Percentiles rank a stretch among this genome's conserved stretches.
These are phyloP conservation scores for Physocephala rufipes DNA, from an alignment of 2,888 invertebrate genomes.

Conservation along the genomic window DNA sequence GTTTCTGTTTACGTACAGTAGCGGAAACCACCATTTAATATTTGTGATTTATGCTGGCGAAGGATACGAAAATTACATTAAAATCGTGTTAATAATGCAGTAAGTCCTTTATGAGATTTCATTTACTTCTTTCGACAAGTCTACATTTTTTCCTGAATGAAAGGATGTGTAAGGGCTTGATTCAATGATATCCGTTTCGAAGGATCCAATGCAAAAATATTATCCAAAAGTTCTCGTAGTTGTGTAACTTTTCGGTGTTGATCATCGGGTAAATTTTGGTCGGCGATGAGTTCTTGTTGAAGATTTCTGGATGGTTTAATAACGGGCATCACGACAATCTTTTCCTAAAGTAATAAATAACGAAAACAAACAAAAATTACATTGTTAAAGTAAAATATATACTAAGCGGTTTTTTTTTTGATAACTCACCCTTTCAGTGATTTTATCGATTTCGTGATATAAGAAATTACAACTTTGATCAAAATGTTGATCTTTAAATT, in stretches of 20 bases:
- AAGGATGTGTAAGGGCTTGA: conserved; percentile 92
- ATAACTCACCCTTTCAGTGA: conserved; percentile 95
- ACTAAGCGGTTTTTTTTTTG: not conserved
- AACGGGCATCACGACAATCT: conserved; percentile 93
- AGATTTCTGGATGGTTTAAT: conserved; percentile 88
- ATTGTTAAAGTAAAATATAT: not conserved
- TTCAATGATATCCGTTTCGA: conserved; percentile 93
- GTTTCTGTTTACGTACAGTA: conserved; percentile 6
- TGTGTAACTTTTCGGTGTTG: conserved; percentile 92
- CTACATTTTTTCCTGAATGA: conserved; percentile 92
- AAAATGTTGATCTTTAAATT: conserved; percentile 96
- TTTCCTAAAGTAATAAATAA: conserved; percentile 76
- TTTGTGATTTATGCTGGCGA: conserved; percentile 27
- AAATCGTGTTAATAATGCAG: conserved; percentile 14
- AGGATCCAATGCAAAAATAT: conserved; percentile 91
- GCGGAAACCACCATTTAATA: conserved; percentile 19
- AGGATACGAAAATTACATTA: conserved; percentile 36
- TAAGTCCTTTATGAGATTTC: conserved; percentile 1
- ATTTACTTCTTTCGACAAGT: not conserved
- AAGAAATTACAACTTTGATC: conserved; percentile 95
- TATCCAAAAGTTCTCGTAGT: conserved; percentile 90
- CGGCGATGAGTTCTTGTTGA: conserved; percentile 85
- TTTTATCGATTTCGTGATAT: conserved; percentile 96
- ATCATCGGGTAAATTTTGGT: conserved; percentile 86
- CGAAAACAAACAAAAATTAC: conserved; percentile 6